Base-by-base conservation (phyloP, 2,888 invertebrate genomes). In the Eustalomyia histrio region DNA sequence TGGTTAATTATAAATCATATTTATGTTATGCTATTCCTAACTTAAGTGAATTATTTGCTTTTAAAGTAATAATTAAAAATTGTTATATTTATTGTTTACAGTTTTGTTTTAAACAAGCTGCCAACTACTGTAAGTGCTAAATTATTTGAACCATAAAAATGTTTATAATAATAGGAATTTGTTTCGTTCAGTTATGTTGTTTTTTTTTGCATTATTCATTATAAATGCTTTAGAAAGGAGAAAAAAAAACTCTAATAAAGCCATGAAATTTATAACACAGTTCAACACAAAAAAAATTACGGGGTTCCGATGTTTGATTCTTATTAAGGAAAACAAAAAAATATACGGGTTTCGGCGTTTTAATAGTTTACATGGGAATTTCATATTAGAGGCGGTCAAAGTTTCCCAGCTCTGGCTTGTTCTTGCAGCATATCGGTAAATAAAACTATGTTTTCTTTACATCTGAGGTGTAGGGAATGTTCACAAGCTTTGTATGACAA, bases 1-100 rank as follows among this genome's bases (percentile, higher is more conserved):
- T 63, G 29, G 16, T 68, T 24, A 53, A 12, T 57, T 14, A 43
- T 58, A 33, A 69, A 43, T 69, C 29, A 14, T 58, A 57, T 58
- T 35, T 29, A 58, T 12, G 29, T 57, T 65, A 29, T 57, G 17
- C 17, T 67, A 12, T 17, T 57, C 12, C 5, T 47, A 5, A 2
- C 29, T 47, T 47, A 14, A 14, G n/a, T 14, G 43, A 5, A 47
- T 47, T 47, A 1, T 47, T 47, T 47, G n/a, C 16, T 47, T 47
- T 47, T n/a, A 47, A 47, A n/a, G 29, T 47, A n/a, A 14, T 47
- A 47, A 47, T 47, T 47, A 47, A n/a, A n/a, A n/a, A 12, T 47
- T 47, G n/a, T 47, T n/a, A n/a, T 47, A n/a, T 47, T 47, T 47
- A n/a, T n/a, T 47, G n/a, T 47, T 47, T n/a, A 47, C 43, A 47